Base-by-base conservation (phyloP, 2,113 vertebrate species). In the Grus americana region DNA sequence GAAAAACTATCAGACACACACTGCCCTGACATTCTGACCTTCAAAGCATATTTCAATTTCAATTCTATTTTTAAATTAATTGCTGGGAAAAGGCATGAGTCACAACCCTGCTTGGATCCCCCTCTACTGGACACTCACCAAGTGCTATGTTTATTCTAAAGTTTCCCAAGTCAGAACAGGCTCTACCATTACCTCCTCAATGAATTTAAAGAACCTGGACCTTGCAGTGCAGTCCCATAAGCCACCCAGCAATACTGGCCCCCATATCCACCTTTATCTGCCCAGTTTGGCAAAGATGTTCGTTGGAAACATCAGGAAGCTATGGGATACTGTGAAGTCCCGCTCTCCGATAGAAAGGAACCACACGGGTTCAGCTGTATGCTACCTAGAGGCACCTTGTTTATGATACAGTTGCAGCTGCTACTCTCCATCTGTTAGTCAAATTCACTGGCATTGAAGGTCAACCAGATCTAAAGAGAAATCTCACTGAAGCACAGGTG, bases 61-160 rank as follows among this genome's bases (percentile, higher is more conserved):
- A 91, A 91, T 42, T 93, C 96, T 96, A 96, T 96, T 96, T 96
- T 97, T 96, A 95, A 92, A 92, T 74, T 22, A 93, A 92, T 84
- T 91, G 88, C 92, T 93, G 83, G 95, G 96, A 95, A 97, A 94
- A 96, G 89, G 80, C 86, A 96, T 92, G 96, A 97, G 85, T 97
- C 93, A 96, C 62, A 92, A 1, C 9, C 26, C 87, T 65, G 90
- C 93, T 49, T 44, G 67, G 89, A 92, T 84, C 81, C 78, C 89
- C 92, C 92, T 89, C 66, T 46, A 68, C 94, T 96, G 94, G 90
- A 72, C 59, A 88, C 49, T 94, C 93, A 92, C 92, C 95, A 96
- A 90, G 87, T 57, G 81, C 95, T 87, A 11, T 26, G 89, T n/a
- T 94, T 79, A 44, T 65, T 72, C 81, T 76, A 3, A 38, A 61